Percentiles rank a stretch among this genome's conserved stretches.
Conservation (phyloP, 2,888 invertebrate species). For the Eilema griseolum region DNA sequence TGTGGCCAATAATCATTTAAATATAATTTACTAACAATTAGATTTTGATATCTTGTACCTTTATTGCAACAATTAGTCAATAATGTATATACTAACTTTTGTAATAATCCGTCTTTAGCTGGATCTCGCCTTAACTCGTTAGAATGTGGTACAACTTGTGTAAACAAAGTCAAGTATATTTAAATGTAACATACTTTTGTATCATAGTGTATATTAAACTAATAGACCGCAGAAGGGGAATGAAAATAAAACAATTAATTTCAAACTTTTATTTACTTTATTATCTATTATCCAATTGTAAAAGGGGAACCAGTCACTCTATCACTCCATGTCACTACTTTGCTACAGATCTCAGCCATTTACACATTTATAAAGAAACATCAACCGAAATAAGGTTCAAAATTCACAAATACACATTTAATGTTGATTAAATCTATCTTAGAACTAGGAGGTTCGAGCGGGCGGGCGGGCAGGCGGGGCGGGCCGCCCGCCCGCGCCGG, state of each 20-base stretch:
- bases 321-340: slow-evolving; percentile 83
- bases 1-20: slow-evolving; percentile 6
- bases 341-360: slow-evolving; percentile 83
- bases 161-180: slow-evolving; percentile 44
- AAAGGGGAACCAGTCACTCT: slow-evolving; percentile 85
- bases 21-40: slow-evolving; percentile 39
- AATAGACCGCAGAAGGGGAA: slow-evolving; percentile 45
- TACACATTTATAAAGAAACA: slow-evolving; percentile 84
- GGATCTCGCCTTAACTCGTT: slow-evolving; percentile 50
- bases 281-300: slow-evolving; percentile 86
- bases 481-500: slow-evolving; percentile 69
- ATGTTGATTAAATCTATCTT: slow-evolving; percentile 84
- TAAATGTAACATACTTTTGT: slow-evolving; percentile 61
- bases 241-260: slow-evolving; percentile 70
- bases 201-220: slow-evolving; percentile 71
- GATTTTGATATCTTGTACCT: slow-evolving; percentile 34
- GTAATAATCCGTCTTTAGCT: slow-evolving; percentile 54
- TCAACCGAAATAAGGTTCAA: slow-evolving; percentile 83
- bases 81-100: slow-evolving; percentile 56
- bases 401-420: slow-evolving; percentile 87
- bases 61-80: slow-evolving; percentile 46
- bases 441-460: slow-evolving; percentile 68
- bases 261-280: slow-evolving; percentile 84
- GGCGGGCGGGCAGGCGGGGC: slow-evolving; percentile 67
- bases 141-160: slow-evolving; percentile 31